A percentile compares a stretch with the other conserved stretches of the same genome.
phyloP scores from a whole-genome alignment of 2,797 vertebrate genomes.

The Pempheris klunzingeri region DNA sequence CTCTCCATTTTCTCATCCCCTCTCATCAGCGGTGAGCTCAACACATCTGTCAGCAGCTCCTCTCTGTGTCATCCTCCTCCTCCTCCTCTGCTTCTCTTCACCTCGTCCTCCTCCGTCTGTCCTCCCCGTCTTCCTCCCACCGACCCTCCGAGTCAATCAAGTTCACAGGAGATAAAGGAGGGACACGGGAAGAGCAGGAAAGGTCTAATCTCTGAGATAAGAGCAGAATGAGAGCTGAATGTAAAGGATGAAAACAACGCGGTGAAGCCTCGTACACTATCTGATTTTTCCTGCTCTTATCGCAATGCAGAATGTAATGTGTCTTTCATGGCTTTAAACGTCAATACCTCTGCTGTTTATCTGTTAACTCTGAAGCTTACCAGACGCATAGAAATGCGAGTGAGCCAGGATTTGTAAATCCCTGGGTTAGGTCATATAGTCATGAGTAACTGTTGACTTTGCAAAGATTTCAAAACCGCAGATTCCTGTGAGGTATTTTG shows the following conservation, averaged over 20 bases:
- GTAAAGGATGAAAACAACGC: conserved; percentile 20
- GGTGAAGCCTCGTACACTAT: background rate
- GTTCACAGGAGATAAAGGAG: conserved; percentile 35
- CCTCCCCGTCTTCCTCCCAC: conserved; percentile 19
- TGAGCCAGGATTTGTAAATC: conserved; percentile 33
- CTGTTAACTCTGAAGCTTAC: conserved; percentile 33
- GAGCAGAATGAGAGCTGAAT: conserved; percentile 32
- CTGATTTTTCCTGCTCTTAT: conserved; percentile 14
- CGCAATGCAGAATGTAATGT: background rate
- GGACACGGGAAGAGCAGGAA: conserved; percentile 18
- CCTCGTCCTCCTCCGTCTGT: conserved; percentile 48
- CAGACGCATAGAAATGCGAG: conserved; percentile 34
- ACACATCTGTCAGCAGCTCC: conserved; percentile 68
- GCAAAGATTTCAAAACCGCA: conserved; percentile 50
- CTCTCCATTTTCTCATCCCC: conserved; percentile 53
- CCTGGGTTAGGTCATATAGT: conserved; percentile 29
- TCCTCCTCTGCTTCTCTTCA: conserved; percentile 53
- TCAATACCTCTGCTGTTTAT: conserved; percentile 18
- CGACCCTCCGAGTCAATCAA: conserved; percentile 55
- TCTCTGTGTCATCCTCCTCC: conserved; percentile 68
- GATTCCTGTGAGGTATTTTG: conserved; percentile 46
- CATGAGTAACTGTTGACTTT: conserved; percentile 45
- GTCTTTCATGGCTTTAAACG: conserved; percentile 30
- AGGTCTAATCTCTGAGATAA: conserved; percentile 46
- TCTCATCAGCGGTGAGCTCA: conserved; percentile 64